phyloP scores from a whole-genome alignment of 2,113 vertebrate species.

The Plecotus auritus region DNA sequence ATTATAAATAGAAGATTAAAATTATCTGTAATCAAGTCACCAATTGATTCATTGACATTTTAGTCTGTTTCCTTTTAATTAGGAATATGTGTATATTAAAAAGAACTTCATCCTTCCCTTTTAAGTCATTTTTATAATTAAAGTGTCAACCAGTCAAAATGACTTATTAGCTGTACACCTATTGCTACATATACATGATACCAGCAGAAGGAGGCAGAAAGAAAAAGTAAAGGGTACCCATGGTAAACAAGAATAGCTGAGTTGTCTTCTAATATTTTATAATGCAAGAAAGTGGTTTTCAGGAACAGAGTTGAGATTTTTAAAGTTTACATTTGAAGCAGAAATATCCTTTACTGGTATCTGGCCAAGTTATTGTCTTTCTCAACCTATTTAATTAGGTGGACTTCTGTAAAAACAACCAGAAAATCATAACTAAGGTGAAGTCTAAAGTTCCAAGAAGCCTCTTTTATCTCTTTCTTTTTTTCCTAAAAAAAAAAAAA shows the following conservation, averaged over 20 bases:
- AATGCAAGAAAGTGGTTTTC: neutral
- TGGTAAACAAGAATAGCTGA: neutral
- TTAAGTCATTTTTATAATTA: neutral
- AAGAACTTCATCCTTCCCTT: neutral
- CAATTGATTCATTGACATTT: constrained; percentile 1
- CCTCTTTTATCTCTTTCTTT: neutral
- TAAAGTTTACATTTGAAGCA: neutral
- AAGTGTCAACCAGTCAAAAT: neutral
- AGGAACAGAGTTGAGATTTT: neutral
- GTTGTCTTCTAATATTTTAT: neutral
- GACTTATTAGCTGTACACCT: neutral
- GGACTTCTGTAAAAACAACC: neutral
- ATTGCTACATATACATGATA: neutral
- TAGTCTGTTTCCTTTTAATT: neutral
- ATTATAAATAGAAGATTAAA: neutral
- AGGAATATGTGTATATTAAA: neutral
- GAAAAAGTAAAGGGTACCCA: neutral
- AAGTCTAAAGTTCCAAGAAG: neutral
- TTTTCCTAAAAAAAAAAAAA: neutral
- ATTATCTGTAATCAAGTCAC: neutral
- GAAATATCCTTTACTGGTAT: neutral
- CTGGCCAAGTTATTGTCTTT: neutral
- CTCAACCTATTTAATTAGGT: neutral
- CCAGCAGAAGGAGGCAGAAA: neutral
- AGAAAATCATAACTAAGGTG: neutral